Conservation (phyloP, 2,797 vertebrate genomes). For the Lutjanus argentimaculatus region DNA sequence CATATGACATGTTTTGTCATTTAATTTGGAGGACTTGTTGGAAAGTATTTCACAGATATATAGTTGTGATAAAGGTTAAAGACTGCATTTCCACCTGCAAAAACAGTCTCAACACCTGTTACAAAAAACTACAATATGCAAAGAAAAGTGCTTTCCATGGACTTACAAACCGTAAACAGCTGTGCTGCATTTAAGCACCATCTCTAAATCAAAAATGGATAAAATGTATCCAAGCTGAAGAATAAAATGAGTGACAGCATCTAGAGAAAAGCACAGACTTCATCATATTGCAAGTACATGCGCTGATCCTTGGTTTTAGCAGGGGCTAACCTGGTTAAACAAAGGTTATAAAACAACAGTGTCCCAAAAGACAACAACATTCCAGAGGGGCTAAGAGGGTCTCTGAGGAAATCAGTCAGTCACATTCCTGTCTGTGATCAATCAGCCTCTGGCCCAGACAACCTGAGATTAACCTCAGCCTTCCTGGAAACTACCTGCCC, state of each 20-base stretch:
- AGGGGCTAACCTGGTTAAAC: conserved; percentile 65
- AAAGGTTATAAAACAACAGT: conserved; percentile 70
- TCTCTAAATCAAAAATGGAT: neutral
- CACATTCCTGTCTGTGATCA: conserved; percentile 85
- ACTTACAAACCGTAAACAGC: neutral
- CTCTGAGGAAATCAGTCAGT: conserved; percentile 81
- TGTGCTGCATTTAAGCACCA: neutral
- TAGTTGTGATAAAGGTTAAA: neutral
- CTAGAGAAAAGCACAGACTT: neutral
- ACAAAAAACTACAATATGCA: neutral
- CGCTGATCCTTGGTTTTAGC: conserved; percentile 25
- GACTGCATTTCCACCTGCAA: neutral
- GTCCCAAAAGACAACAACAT: conserved; percentile 80
- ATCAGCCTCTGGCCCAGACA: conserved; percentile 82
- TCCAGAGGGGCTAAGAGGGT: conserved; percentile 77
- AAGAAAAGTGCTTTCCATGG: neutral
- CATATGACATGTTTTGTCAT: neutral
- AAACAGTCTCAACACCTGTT: neutral
- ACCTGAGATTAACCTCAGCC: conserved; percentile 76
- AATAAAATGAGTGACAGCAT: neutral
- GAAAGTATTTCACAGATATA: no score
- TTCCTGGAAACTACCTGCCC: conserved; percentile 72
- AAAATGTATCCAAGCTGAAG: neutral
- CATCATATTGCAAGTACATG: neutral
- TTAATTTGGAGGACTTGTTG: neutral